A percentile compares a stretch with the other conserved stretches of the same genome.
Conservation (phyloP, 2,113 vertebrate genomes). For the Erpornis zantholeuca region DNA sequence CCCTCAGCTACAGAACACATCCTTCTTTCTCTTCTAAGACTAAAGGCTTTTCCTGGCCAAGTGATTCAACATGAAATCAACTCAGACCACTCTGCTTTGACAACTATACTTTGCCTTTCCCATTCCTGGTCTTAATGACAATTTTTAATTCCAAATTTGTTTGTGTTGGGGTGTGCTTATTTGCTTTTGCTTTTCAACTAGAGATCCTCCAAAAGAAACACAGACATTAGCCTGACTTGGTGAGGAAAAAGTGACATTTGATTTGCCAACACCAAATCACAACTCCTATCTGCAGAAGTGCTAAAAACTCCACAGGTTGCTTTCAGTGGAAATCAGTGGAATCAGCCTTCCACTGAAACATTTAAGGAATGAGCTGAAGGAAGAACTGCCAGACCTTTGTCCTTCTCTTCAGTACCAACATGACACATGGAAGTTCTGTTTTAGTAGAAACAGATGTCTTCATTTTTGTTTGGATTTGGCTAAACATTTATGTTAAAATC, state of each 20-base stretch:
- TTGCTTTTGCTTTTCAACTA: not conserved
- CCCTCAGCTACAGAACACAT: not conserved
- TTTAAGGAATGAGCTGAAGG: not conserved
- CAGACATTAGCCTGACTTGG: not conserved
- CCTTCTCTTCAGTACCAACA: not conserved
- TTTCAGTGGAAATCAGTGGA: not conserved
- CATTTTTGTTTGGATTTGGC: not conserved
- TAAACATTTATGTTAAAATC: not conserved
- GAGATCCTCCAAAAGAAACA: not conserved
- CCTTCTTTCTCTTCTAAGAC: not conserved
- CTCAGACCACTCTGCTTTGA: not conserved
- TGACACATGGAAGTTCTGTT: not conserved
- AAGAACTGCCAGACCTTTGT: not conserved
- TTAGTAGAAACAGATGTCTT: not conserved
- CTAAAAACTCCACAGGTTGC: not conserved
- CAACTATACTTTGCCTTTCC: not conserved
- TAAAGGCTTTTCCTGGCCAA: not conserved
- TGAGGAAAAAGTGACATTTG: not conserved
- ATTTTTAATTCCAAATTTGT: not conserved
- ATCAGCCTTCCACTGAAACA: not conserved
- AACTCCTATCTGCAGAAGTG: not conserved
- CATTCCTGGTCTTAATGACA: not conserved
- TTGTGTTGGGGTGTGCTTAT: not conserved
- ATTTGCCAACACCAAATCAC: not conserved
- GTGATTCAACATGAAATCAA: fast-evolving